Conservation (phyloP, 2,797 vertebrate species). For the Hoplostethus mediterraneus region DNA sequence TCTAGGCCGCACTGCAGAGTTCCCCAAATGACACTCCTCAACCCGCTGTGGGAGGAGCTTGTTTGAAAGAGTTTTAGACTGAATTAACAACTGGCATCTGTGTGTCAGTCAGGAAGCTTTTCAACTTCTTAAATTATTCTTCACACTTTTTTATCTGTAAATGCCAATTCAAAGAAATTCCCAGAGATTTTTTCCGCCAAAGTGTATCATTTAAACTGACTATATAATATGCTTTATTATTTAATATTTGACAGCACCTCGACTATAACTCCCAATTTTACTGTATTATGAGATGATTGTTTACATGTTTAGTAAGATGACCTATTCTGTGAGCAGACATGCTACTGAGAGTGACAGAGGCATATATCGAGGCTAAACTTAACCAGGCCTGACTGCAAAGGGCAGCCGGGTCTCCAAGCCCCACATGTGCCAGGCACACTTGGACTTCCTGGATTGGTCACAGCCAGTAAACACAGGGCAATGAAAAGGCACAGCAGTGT, state of each 20-base stretch:
- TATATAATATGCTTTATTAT: slow-evolving; percentile 53
- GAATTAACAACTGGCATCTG: slow-evolving; percentile 56
- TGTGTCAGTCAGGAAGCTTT: slow-evolving; percentile 64
- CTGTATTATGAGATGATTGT: neutral
- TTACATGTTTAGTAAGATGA: slow-evolving; percentile 5
- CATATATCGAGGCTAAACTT: neutral
- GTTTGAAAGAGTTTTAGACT: slow-evolving; percentile 23
- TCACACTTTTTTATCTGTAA: slow-evolving; percentile 55
- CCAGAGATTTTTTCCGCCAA: slow-evolving; percentile 45
- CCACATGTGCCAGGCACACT: no score
- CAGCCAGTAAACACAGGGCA: neutral
- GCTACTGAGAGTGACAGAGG: neutral
- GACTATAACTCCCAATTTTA: slow-evolving; percentile 26
- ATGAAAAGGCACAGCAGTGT: neutral
- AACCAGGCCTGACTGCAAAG: neutral
- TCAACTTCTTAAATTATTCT: slow-evolving; percentile 57
- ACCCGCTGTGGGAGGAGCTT: slow-evolving; percentile 7
- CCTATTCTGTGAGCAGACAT: slow-evolving; percentile 23
- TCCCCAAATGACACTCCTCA: slow-evolving; percentile 57
- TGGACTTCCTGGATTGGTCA: slow-evolving; percentile 1
- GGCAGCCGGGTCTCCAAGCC: slow-evolving; percentile 2
- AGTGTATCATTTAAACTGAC: slow-evolving; percentile 57
- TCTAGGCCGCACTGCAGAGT: slow-evolving; percentile 33
- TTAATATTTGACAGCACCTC: slow-evolving; percentile 54
- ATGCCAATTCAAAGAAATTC: slow-evolving; percentile 42